Base-by-base conservation (phyloP, 2,888 invertebrate species). In the Trisateles emortualis region DNA sequence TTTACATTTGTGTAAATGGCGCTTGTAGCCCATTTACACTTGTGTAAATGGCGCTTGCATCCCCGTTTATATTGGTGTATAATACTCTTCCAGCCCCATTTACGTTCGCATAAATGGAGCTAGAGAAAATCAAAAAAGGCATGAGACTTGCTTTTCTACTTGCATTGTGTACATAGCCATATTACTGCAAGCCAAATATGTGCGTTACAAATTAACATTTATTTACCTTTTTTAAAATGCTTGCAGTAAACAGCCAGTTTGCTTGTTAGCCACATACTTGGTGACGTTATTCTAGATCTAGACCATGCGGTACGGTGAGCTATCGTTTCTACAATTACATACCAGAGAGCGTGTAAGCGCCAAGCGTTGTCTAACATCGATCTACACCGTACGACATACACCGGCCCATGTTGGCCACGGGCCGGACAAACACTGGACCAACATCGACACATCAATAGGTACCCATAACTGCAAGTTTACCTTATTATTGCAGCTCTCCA, bases 321-420 rank as follows among this genome's bases (percentile, higher is more conserved):
- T 71, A 72, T 63, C 58, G 59, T 63, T n/a, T 66, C 72, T 64
- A 70, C 54, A 70, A 68, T 62, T 72, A 79, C 55, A 63, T 62
- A 67, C 5, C 8, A 26, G 60, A 54, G 61, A 77, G 83, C 79
- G 84, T 79, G 81, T 58, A 87, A 88, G 88, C 88, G 74, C 79
- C 58, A 90, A 90, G 91, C 90, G 72, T 64, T 80, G n/a, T 26
- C 88, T 89, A 90, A 90, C 89, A 89, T 83, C 79, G 75, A 87
- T 68, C 79, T 81, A 85, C 74, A 84, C 84, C 80, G 82, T 79
- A 90, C 90, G 87, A 90, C 89, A 90, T 75, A 77, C 73, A 85
- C 61, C 64, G 74, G 77, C 78, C 78, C 68, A 57, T 56, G 75
- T 72, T 60, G 80, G 78, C 75, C 74, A 64, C 55, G 40, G 70